Evolutionary conservation across 2,797 vertebrate genomes (phyloP).

Genomic region (Odontamblyopus lacepedii): DNA sequence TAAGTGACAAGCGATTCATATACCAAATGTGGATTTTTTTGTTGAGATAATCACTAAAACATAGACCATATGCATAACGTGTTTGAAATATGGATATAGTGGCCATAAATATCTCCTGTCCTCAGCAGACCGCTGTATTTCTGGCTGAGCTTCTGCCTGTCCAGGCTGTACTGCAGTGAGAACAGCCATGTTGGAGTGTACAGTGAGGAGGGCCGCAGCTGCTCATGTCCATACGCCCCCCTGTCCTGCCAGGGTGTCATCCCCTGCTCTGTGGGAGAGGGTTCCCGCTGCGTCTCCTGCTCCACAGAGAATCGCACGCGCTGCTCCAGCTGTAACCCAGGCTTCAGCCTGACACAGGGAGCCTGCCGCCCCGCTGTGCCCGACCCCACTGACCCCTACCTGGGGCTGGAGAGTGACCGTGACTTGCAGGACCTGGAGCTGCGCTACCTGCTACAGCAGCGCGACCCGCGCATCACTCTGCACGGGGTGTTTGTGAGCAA

Average conservation of each 20-base stretch:
- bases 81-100: background rate
- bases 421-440: constrained; percentile 92
- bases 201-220: constrained; percentile 85
- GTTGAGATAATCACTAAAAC: background rate
- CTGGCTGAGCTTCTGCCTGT: constrained; percentile 89
- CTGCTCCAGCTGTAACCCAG: constrained; percentile 87
- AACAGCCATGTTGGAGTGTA: constrained; percentile 90
- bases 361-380: constrained; percentile 88
- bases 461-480: constrained; percentile 84
- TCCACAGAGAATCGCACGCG: constrained; percentile 90
- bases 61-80: background rate
- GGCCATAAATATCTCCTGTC: constrained; percentile 31
- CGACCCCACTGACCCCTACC: constrained; percentile 92
- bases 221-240: constrained; percentile 87
- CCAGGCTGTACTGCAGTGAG: constrained; percentile 92
- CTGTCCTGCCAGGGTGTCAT: constrained; percentile 83
- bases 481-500: constrained; percentile 95
- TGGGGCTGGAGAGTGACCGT: constrained; percentile 90
- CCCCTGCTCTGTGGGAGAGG: constrained; percentile 86
- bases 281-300: constrained; percentile 83
- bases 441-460: constrained; percentile 86
- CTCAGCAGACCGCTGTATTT: constrained; percentile 82
- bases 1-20: background rate
- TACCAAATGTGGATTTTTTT: background rate
- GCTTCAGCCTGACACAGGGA: constrained; percentile 90